These are phyloP conservation scores for Crocidura indochinensis DNA, from an alignment of 2,797 vertebrate species.

Conservation along the genomic window DNA sequence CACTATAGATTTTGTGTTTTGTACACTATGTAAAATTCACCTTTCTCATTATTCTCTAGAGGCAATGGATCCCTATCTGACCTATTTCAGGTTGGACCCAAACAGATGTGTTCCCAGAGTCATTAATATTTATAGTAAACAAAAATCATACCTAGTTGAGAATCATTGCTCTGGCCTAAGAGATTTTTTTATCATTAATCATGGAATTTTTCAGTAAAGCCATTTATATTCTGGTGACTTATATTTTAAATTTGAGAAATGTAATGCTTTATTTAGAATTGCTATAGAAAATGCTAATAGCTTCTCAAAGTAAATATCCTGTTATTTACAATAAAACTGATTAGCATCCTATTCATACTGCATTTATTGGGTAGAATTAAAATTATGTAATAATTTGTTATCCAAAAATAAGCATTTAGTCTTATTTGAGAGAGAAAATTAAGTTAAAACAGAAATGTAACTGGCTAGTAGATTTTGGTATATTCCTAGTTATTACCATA, in stretches of 20 bases:
- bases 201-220: not conserved
- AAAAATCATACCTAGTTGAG: not conserved
- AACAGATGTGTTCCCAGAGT: not conserved
- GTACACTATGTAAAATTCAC: no score
- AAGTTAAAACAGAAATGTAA: not conserved
- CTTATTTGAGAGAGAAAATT: conserved; percentile 4
- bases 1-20: not conserved
- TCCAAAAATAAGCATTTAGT: not conserved
- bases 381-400: conserved; percentile 18
- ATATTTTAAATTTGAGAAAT: not conserved
- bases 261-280: conserved; percentile 5
- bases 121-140: not conserved
- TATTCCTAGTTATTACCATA: not conserved
- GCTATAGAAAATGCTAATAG: conserved; percentile 26
- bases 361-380: conserved; percentile 41
- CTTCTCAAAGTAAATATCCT: not conserved
- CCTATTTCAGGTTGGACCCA: no score
- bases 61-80: no score
- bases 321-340: conserved; percentile 50
- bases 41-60: not conserved
- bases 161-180: not conserved
- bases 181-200: not conserved
- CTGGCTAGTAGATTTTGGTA: not conserved
- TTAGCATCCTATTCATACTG: not conserved
- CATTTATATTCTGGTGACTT: not conserved